Base-by-base conservation (phyloP, 2,113 vertebrate species). In the Microcebus ravelobensis region DNA sequence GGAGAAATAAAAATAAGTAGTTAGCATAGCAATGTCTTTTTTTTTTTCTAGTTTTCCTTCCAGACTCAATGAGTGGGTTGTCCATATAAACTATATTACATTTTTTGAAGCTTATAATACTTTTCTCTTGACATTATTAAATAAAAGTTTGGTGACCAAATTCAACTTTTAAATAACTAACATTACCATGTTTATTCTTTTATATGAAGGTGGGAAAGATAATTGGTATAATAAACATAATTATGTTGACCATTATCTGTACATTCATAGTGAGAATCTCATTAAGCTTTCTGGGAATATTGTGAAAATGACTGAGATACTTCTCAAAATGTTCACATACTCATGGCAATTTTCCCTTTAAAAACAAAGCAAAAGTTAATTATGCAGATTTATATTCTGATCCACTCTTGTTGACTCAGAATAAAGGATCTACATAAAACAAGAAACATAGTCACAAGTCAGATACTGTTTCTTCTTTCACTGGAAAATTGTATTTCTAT, bases 341-440 rank as follows among this genome's bases (percentile, higher is more conserved):
- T 90, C 48, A 50, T 34, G 76, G 20, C 17, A 61, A 50, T 96
- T 92, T 94, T 89, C 73, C 87, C 13, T 50, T 87, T 88, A 68
- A 94, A 96, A 82, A 93, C 76, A 82, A 96, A 96, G 83, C 31
- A 85, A 83, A 86, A 89, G 42, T 93, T 91, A 77, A 96, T 89
- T 48, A 61, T 86, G 55, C 36, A 86, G 31, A 89, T 63, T 91
- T 95, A 76, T 85, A 95, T 89, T 77, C n/a, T 89, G 39, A 96
- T 8, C 25, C 20, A 42, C 42, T 89, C 42, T 79, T 89, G 27
- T 57, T 81, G 87, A 61, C 59, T 87, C 83, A 50, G 73, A 96
- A 89, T 89, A 83, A 83, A 81, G 18, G 13, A 42, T 85, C 1
- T 39, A 29, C n/a, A 48, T 68, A 55, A 88, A 87, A 70, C 65